Evolutionary conservation across 2,888 invertebrate genomes (phyloP).

Genomic region (Ferrisia virgata): DNA sequence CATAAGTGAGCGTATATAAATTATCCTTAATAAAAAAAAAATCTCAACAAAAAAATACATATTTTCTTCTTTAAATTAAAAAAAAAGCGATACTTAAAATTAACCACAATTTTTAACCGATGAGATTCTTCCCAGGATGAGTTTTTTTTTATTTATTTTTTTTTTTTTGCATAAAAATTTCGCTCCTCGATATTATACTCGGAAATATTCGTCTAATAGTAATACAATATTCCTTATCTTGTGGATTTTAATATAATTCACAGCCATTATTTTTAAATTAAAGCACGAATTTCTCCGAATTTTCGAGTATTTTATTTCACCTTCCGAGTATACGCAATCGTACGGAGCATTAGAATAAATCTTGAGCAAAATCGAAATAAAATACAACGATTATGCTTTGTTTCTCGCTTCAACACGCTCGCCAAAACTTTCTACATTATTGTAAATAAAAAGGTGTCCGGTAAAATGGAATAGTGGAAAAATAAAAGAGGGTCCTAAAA

Average conservation of each 20-base stretch:
- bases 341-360: background rate
- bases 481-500: background rate
- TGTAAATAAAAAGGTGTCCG: background rate
- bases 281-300: conserved; percentile 25
- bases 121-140: background rate
- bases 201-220: conserved; percentile 11
- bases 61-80: too few species aligned
- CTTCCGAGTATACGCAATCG: background rate
- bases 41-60: background rate
- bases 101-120: background rate
- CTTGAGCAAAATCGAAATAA: conserved; percentile 3
- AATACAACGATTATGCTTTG: background rate
- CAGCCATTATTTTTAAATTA: conserved; percentile 23
- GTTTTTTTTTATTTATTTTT: background rate
- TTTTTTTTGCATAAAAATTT: background rate
- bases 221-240: conserved; percentile 10
- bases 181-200: background rate
- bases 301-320: conserved; percentile 17
- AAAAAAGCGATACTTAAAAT: background rate
- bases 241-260: conserved; percentile 28
- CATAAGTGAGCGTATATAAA: conserved; percentile 31
- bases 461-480: background rate
- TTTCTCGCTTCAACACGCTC: background rate
- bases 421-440: background rate
- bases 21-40: background rate